Conservation (phyloP, 2,113 vertebrate species). For the Seriola dumerili region DNA sequence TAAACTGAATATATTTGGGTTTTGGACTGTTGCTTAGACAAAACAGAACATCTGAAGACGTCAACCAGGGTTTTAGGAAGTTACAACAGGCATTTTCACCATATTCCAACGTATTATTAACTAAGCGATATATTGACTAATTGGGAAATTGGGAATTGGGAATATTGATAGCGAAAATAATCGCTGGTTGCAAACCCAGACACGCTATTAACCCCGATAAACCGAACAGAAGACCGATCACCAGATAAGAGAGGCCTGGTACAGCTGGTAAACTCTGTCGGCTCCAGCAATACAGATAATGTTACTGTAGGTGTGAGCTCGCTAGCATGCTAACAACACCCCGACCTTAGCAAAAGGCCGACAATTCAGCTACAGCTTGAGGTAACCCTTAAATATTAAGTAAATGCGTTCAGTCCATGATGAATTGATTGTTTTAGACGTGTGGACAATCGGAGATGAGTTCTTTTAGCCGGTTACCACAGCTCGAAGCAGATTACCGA, state of each 20-base stretch:
- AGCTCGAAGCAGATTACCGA: slow-evolving; percentile 8
- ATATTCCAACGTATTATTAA: neutral
- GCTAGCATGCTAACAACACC: slow-evolving; percentile 37
- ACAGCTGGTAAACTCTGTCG: slow-evolving; percentile 40
- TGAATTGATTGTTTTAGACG: neutral
- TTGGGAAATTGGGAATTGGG: too few species aligned
- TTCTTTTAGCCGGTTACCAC: neutral
- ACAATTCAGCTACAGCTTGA: neutral
- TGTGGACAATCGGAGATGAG: rapidly evolving
- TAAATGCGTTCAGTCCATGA: rapidly evolving
- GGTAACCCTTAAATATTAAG: rapidly evolving
- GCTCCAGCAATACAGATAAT: slow-evolving; percentile 4
- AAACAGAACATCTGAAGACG: too few species aligned
- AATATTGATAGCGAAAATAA: neutral
- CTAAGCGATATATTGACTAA: neutral
- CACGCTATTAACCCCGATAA: slow-evolving; percentile 20
- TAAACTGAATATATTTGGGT: too few species aligned
- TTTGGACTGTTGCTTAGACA: too few species aligned
- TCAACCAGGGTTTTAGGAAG: neutral
- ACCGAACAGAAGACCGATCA: slow-evolving; percentile 30
- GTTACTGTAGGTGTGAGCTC: slow-evolving; percentile 30
- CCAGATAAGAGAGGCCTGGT: slow-evolving; percentile 63
- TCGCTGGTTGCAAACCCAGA: neutral
- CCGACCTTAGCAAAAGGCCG: slow-evolving; percentile 35
- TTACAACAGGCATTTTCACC: neutral